Conservation (phyloP, 2,888 invertebrate species). For the Orthonevra nobilis region DNA sequence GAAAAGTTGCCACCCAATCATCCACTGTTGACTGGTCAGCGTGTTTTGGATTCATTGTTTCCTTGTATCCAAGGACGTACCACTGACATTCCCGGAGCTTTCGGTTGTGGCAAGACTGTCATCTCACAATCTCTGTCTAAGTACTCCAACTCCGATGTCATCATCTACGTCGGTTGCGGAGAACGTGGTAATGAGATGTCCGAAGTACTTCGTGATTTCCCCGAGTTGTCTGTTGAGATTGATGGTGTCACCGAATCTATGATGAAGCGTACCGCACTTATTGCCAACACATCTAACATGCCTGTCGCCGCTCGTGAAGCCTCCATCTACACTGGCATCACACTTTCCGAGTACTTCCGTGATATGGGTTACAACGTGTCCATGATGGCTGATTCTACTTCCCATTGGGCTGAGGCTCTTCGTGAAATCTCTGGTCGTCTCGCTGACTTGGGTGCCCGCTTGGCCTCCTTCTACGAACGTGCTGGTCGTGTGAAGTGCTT, state of each 20-base stretch:
- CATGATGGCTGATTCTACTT: too few species aligned
- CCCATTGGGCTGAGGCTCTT: constrained; percentile 99
- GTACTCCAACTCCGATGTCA: constrained; percentile 99
- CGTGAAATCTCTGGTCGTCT: constrained; percentile 99
- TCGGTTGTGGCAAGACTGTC: constrained; percentile 99
- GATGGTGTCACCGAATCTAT: constrained; percentile 98
- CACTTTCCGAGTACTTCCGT: too few species aligned
- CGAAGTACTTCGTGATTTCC: neutral
- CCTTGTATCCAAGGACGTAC: constrained; percentile 99
- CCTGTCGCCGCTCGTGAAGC: too few species aligned
- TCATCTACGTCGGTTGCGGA: constrained; percentile 85
- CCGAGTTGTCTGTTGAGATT: too few species aligned
- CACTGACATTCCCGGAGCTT: too few species aligned
- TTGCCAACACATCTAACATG: constrained; percentile 99
- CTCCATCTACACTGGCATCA: too few species aligned
- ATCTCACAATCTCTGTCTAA: constrained; percentile 99
- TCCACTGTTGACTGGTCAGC: constrained; percentile 98
- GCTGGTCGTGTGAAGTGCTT: constrained; percentile 98
- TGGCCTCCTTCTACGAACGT: too few species aligned
- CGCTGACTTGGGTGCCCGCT: constrained; percentile 98
- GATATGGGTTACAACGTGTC: too few species aligned
- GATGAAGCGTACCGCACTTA: constrained; percentile 99
- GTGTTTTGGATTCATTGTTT: constrained; percentile 98
- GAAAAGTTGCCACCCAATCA: too few species aligned
- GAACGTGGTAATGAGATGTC: neutral